phyloP scores from a whole-genome alignment of 1,140 invertebrate species.

The Aradophagus sp. region DNA sequence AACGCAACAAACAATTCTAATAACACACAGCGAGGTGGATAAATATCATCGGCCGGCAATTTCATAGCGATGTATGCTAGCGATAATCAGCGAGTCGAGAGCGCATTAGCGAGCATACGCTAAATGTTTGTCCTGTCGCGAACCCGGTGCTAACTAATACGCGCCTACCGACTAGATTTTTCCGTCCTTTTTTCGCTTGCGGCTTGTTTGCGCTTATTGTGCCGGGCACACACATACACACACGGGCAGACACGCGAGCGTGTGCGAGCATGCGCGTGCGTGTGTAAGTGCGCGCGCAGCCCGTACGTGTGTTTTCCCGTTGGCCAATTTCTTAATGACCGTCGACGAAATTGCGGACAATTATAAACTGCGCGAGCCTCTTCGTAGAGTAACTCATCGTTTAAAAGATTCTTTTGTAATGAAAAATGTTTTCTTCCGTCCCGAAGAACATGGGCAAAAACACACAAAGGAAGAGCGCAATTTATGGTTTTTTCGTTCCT shows the following conservation, averaged over 20 bases:
- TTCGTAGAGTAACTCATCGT: constrained; percentile 55
- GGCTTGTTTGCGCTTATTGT: constrained; percentile 55
- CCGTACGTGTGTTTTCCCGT: constrained; percentile 45
- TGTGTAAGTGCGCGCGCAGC: constrained; percentile 5
- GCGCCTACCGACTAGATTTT: constrained; percentile 43
- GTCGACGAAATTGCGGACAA: constrained; percentile 57
- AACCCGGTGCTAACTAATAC: constrained; percentile 57
- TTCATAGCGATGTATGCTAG: constrained; percentile 14
- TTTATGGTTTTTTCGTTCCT: constrained; percentile 51
- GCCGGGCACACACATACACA: too few relatives aligned
- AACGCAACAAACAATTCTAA: constrained; percentile 9
- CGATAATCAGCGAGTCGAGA: constrained; percentile 52
- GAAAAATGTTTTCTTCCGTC: constrained; percentile 57
- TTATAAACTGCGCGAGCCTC: constrained; percentile 54
- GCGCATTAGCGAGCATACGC: constrained; percentile 50
- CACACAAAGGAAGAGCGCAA: constrained; percentile 52
- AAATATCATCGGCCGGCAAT: constrained; percentile 19
- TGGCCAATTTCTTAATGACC: constrained; percentile 57
- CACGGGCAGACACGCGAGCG: too few relatives aligned
- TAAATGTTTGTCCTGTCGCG: constrained; percentile 58
- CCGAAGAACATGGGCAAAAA: constrained; percentile 41
- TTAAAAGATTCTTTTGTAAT: constrained; percentile 57
- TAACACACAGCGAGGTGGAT: constrained; percentile 3
- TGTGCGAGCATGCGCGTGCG: too few relatives aligned
- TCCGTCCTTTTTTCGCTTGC: constrained; percentile 33